Base-by-base conservation (phyloP, 2,888 invertebrate genomes). In the Acanthococcus lagerstroemiae region DNA sequence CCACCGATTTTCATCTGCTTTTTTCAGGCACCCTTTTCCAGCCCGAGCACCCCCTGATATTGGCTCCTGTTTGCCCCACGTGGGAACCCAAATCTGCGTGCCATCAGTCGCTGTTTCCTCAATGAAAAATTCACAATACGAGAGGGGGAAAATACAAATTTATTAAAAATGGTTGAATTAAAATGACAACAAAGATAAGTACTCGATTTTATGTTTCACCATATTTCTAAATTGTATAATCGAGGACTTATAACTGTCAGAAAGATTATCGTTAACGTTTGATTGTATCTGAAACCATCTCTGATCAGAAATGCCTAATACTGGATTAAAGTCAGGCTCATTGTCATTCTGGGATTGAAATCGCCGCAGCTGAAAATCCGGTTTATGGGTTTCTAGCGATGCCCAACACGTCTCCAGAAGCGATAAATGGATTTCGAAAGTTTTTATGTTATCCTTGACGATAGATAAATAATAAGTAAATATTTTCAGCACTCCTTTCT, bases 191-290 rank as follows among this genome's bases (percentile, higher is more conserved):
- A 63, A 54, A n/a, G 66, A 50, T 25, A 66, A 30, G 30, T 66
- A 66, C 15, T 66, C 66, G 27, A 48, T 57, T 24, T 66, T 66
- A 56, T 57, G 66, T 21, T 45, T 48, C 30, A 66, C 48, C 25
- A 66, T 56, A 6, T 56, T 57, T 50, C 57, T 57, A n/a, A 66
- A 55, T 37, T 66, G 56, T 27, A 57, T 66, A n/a, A 57, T 37
- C 6, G 66, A 66, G 17, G 48, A 48, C 48, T 21, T 56, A 24
- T 56, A 66, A 56, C 66, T 66, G 27, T 56, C 56, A 25, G 22
- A 30, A 21, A 66, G 25, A 66, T 57, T 55, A 3, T 66, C 48
- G 17, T 66, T 57, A 30, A 66, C 56, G 24, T 63, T 25, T 22
- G 26, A 22, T 30, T 52, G 24, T 9, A 63, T 22, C 15, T 63